Evolutionary conservation across 2,888 invertebrate genomes (phyloP), one percentile per base, ranked within the genome.

Genomic region (Nomada goodeniana): DNA sequence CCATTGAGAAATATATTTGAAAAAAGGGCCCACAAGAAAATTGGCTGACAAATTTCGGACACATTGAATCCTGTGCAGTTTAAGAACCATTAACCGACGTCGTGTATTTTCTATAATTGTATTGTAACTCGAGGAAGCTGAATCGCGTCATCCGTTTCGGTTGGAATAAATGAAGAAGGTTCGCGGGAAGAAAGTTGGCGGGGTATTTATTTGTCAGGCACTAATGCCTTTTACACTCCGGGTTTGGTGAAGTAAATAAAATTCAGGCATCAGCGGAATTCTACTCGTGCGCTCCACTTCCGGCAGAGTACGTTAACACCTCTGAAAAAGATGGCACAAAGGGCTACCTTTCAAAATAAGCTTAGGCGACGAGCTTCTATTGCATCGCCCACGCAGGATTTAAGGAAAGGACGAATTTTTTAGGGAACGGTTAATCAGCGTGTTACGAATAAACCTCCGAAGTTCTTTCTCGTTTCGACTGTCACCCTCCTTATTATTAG

Each of bases 151-250:
- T 36, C 7, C 36, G 5, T 36, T 36, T 36, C 7, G 7, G 36
- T 36, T 36, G 65, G 53, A 47, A 57, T 64, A 53, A 65, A 63
- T 63, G n/a, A 44, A 55, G 15, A 67, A 50, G 11, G 50, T 65
- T 65, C 50, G n/a, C 52, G 10, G 9, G 36, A 36, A 20, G 20
- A 26, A 10, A 36, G 53, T 67, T 36, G 15, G 9, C 15, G 36
- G 36, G 36, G 15, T 7, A 53, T 42, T 68, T 65, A 29, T 29
- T 65, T 18, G 53, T 20, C 36, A 18, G 2, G 7, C 18, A 50
- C 18, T 20, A 36, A 42, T 36, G 18, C 42, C 42, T 53, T 29
- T 61, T 20, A 20, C 60, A 60, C 60, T 52, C 15, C 20, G 13
- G 13, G 18, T 61, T 70, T 61, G 61, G 52, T 26, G 61, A 15